Conservation (phyloP, 2,888 invertebrate genomes). For the Drosophila macrospina region DNA sequence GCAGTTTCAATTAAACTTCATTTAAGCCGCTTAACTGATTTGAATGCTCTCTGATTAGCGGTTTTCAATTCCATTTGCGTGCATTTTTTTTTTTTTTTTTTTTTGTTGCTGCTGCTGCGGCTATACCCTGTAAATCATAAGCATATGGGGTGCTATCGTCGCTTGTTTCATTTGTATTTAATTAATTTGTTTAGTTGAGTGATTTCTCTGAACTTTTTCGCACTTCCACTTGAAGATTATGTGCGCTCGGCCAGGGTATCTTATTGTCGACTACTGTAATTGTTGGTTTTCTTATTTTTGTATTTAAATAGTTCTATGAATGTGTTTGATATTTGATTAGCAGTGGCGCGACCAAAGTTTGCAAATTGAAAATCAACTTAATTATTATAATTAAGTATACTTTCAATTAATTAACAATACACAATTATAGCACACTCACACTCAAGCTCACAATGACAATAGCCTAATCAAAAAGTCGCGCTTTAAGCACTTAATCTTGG, state of each 20-base stretch:
- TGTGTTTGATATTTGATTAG: conserved; percentile 10
- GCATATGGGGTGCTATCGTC: background rate
- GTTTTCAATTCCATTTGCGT: conserved; percentile 27
- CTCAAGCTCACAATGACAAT: background rate
- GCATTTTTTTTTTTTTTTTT: background rate
- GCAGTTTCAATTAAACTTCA: conserved; percentile 45
- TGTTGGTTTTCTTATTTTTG: background rate
- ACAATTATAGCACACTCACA: background rate
- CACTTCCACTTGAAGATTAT: background rate
- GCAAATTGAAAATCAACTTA: conserved; percentile 32
- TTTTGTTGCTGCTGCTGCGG: too few relatives aligned
- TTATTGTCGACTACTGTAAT: background rate
- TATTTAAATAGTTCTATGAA: background rate
- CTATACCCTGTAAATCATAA: conserved; percentile 7
- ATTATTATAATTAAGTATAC: conserved; percentile 34
- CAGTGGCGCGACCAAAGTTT: background rate
- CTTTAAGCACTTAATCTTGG: background rate
- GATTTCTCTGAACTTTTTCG: background rate
- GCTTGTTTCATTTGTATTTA: background rate
- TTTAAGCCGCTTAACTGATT: conserved; percentile 60
- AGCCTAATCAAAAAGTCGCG: background rate
- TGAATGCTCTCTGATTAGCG: conserved; percentile 54
- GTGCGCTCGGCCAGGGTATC: background rate
- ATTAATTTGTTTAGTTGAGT: background rate
- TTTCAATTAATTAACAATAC: conserved; percentile 4